These are phyloP conservation scores for Lordiphosa stackelbergi DNA, from an alignment of 1,140 invertebrate species.

Conservation along the genomic window DNA sequence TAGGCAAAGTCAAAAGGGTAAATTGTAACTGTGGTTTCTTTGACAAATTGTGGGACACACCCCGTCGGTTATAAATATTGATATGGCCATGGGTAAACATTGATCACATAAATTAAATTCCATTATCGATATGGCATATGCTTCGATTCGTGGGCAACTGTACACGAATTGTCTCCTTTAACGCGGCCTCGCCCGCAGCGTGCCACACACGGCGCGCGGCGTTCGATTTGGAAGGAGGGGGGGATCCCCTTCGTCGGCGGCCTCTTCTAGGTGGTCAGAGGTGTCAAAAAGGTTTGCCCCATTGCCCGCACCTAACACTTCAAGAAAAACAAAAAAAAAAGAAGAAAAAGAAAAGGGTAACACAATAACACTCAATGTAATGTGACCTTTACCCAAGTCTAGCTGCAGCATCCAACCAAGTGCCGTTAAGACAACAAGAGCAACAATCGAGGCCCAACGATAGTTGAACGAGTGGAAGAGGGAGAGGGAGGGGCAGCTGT, in stretches of 20 bases:
- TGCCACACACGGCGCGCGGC: constrained; percentile 5
- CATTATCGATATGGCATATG: constrained; percentile 38
- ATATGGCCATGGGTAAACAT: constrained; percentile 34
- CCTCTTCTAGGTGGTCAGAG: constrained; percentile 32
- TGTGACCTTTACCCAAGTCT: constrained; percentile 6
- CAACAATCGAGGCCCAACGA: not conserved
- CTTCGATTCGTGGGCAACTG: not conserved
- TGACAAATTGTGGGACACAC: constrained; percentile 25
- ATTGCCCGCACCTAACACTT: constrained; percentile 31
- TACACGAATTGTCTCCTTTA: no score
- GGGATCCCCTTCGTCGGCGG: not conserved
- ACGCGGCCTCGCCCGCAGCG: not conserved
- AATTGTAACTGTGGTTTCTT: constrained; percentile 2
- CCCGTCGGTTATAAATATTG: constrained; percentile 47
- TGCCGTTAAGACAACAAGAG: constrained; percentile 33
- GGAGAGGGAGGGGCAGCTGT: no score
- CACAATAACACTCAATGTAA: not conserved
- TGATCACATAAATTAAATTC: constrained; percentile 55
- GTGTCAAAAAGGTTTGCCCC: constrained; percentile 33
- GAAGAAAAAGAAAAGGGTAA: constrained; percentile 7
- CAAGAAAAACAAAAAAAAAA: constrained; percentile 5
- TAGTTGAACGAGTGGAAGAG: no score
- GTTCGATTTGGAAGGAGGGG: no score
- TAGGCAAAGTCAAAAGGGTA: constrained; percentile 46
- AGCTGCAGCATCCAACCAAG: not conserved